These are phyloP conservation scores for Sarcophaga rosellei DNA, from an alignment of 2,888 invertebrate genomes.

Conservation along the genomic window DNA sequence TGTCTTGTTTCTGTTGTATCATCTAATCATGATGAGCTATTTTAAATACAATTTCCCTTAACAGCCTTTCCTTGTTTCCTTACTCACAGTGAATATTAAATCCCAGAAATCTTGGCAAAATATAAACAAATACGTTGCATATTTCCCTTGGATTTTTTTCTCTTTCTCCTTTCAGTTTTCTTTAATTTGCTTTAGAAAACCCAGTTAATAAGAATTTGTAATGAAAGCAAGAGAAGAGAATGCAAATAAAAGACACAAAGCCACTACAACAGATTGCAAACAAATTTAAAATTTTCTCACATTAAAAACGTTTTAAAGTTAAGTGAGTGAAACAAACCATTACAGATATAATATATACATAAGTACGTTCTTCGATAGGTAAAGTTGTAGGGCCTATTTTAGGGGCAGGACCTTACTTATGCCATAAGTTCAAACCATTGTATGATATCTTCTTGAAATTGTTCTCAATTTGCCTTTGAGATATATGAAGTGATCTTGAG, in stretches of 20 bases:
- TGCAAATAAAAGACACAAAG: not conserved
- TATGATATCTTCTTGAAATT: too few species aligned
- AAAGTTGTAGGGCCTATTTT: too few species aligned
- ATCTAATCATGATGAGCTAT: constrained; percentile 45
- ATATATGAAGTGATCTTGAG: too few species aligned
- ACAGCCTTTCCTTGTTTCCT: not conserved
- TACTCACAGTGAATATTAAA: constrained; percentile 41
- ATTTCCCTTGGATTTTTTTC: not conserved
- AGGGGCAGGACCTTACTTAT: too few species aligned
- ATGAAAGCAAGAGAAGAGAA: constrained; percentile 13
- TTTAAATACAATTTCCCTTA: constrained; percentile 30
- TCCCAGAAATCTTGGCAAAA: not conserved
- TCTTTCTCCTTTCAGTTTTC: not conserved
- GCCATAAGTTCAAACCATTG: too few species aligned
- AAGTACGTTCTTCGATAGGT: too few species aligned
- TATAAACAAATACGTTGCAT: constrained; percentile 2
- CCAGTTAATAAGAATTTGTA: constrained; percentile 1
- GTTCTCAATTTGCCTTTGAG: too few species aligned
- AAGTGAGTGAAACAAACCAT: not conserved
- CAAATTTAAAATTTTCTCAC: constrained; percentile 52
- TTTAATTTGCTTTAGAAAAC: not conserved
- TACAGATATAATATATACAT: too few species aligned
- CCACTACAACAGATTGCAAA: not conserved
- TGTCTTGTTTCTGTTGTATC: not conserved
- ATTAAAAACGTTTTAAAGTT: constrained; percentile 15